Base-by-base conservation (phyloP, 2,797 vertebrate genomes). In the Rhadinocentrus ornatus region DNA sequence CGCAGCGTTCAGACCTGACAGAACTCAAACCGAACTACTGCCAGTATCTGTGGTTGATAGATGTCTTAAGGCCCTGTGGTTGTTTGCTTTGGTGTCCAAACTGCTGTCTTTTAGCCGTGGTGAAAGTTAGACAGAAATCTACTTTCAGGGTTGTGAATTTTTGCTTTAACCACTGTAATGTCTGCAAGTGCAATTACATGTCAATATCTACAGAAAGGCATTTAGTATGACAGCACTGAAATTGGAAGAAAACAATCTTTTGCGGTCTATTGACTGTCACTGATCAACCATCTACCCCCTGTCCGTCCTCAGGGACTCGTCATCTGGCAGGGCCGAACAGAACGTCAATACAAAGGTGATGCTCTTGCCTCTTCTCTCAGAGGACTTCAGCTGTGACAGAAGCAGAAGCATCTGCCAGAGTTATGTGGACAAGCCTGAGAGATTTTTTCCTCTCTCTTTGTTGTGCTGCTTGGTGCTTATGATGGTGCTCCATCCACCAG, bases 401-500 rank as follows among this genome's bases (percentile, higher is more conserved):
- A 75, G 75, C 77, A 53, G 80, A 13, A 0, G 69, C 71, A 77
- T 75, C 83, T 71, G 67, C 64, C 68, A 44, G 65, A 29, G 48
- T 53, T 83, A 69, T 57, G 62, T 57, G 63, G 69, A 81, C 69
- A 69, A 78, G 58, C 66, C 66, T 73, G 73, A 56, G 18, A 77
- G 67, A 66, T 66, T 67, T 80, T 69, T 53, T 56, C 10, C 59
- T 76, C 5, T 66, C 24, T 68, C 73, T 90, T 81, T 90, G 75
- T 85, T 83, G 57, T 62, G 68, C 77, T 78, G 80, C 78, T 88
- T 83, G n/a, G n/a, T n/a, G n/a, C n/a, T n/a, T n/a, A n/a, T n/a
- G n/a, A n/a, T n/a, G n/a, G n/a, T n/a, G n/a, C n/a, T 83, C 64
- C 59, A 78, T 75, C 72, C 41, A 37, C 53, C 67, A 6, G 60